A percentile compares a stretch with the other conserved stretches of the same genome.
Evolutionary conservation across 2,113 vertebrate species (phyloP).

Genomic region (pig (Sus scrofa)): T2T-Sscrofa CM000818.6:26884501-26885000

Average conservation of each 20-base stretch:
- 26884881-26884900: neutral
- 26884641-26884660: neutral
- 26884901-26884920: conserved; percentile 80
- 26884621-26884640: neutral
- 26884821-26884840: neutral
- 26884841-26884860: neutral
- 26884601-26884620: neutral
- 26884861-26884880: neutral
- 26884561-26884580: neutral
- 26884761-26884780: neutral
- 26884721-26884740: neutral
- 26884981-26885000: conserved; percentile 78
- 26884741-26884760: neutral
- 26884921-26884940: conserved; percentile 83
- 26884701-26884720: neutral
- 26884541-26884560: neutral
- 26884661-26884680: neutral
- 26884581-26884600: neutral
- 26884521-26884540: neutral
- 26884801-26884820: neutral
- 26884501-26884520: neutral
- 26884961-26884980: conserved; percentile 77
- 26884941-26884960: conserved; percentile 79
- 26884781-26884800: neutral
- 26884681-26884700: neutral